Percentiles rank a stretch among this genome's conserved stretches.
Conservation (phyloP, 2,113 vertebrate genomes). For the Alces alces region DNA sequence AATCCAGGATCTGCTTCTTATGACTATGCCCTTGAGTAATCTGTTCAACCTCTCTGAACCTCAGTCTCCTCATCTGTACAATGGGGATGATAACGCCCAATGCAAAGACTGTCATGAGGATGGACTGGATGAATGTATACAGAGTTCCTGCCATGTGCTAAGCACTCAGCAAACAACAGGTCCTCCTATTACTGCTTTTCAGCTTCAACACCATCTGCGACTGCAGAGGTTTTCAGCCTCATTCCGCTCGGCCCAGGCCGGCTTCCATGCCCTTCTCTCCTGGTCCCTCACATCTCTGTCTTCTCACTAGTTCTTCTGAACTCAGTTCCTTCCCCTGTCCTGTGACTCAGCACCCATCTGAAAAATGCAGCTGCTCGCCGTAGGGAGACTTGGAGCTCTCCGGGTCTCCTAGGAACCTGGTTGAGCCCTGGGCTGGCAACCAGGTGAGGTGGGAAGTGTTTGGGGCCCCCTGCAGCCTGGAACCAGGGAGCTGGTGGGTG, state of each 20-base stretch:
- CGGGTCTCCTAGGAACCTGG: neutral
- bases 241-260: neutral
- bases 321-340: neutral
- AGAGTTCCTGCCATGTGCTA: neutral
- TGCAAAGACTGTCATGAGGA: accelerated
- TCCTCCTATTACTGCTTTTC: neutral
- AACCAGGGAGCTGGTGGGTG: neutral
- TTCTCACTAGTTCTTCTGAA: neutral
- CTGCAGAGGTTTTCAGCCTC: no score
- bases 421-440: neutral
- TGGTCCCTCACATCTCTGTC: neutral
- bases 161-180: neutral
- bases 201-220: accelerated
- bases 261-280: neutral
- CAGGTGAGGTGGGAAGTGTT: neutral
- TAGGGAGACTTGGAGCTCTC: neutral
- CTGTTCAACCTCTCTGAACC: neutral
- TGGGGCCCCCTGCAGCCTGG: neutral
- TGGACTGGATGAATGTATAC: accelerated
- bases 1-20: neutral
- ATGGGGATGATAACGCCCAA: neutral
- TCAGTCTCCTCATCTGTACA: neutral
- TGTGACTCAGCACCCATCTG: neutral
- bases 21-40: neutral
- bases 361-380: neutral